Conservation (phyloP, 2,797 vertebrate species). For the Pogoniulus pusillus region DNA sequence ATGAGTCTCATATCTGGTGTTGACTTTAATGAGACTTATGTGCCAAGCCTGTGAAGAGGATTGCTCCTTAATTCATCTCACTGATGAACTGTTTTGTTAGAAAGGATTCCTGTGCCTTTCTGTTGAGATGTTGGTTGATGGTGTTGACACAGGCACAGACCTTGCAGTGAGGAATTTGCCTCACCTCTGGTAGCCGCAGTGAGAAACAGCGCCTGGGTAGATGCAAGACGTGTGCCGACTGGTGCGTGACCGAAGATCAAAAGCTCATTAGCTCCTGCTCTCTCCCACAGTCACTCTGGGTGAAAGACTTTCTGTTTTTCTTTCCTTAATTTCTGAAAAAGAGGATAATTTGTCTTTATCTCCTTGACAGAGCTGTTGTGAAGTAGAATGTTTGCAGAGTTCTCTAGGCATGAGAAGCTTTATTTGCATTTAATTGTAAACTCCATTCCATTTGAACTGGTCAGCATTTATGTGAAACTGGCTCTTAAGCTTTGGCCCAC, state of each 20-base stretch:
- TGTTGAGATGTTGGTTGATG: neutral
- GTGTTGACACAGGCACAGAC: neutral
- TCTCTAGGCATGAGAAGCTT: neutral
- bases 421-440: neutral
- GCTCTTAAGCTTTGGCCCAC: neutral
- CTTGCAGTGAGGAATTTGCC: neutral
- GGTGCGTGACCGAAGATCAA: neutral
- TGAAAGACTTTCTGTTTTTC: neutral
- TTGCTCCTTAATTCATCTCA: neutral
- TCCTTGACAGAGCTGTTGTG: neutral
- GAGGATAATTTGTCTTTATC: neutral
- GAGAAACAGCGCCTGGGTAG: neutral
- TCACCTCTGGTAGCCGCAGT: neutral
- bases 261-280: neutral
- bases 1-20: slow-evolving; percentile 32
- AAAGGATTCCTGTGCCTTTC: neutral
- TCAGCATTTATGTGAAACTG: neutral
- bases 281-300: neutral
- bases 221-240: neutral
- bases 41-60: slow-evolving; percentile 33
- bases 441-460: neutral
- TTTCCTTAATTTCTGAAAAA: neutral
- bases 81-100: neutral
- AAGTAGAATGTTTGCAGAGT: neutral
- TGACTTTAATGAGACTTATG: slow-evolving; percentile 45